Evolutionary conservation across 2,797 vertebrate species (phyloP).

Genomic region (Hippocampus kuda): DNA sequence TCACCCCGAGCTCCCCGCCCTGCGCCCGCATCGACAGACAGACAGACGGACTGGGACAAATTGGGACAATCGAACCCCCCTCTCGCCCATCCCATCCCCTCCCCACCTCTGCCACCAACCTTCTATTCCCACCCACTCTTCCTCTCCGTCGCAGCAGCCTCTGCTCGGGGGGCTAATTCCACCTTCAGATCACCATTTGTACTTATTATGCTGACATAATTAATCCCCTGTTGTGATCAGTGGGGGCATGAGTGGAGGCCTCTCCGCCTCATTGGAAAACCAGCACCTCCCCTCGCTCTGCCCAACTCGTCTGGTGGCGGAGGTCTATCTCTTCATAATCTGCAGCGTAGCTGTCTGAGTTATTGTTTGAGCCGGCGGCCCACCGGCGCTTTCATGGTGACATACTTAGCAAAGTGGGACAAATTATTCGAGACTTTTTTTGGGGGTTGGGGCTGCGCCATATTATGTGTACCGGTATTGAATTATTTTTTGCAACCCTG

Average conservation of each 20-base stretch:
- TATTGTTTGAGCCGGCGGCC: slow-evolving; percentile 27
- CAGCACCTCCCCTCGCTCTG: slow-evolving; percentile 44
- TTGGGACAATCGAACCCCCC: slow-evolving; percentile 50
- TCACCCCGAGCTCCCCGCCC: slow-evolving; percentile 48
- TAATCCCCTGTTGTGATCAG: slow-evolving; percentile 82
- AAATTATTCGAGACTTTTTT: not conserved
- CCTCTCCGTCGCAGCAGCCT: slow-evolving; percentile 56
- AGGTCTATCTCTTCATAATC: slow-evolving; percentile 50
- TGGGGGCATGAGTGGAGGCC: slow-evolving; percentile 68
- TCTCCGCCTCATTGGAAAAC: slow-evolving; percentile 68
- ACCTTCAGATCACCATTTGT: slow-evolving; percentile 79
- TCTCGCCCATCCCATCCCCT: too few species aligned
- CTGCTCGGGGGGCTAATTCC: slow-evolving; percentile 72
- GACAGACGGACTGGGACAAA: slow-evolving; percentile 65
- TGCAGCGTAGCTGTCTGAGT: slow-evolving; percentile 41
- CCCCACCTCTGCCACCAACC: not conserved
- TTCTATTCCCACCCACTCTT: slow-evolving; percentile 56
- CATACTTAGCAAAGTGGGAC: slow-evolving; percentile 2
- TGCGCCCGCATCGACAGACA: slow-evolving; percentile 43
- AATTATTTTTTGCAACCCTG: not conserved
- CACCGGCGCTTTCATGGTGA: not conserved
- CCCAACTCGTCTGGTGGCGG: slow-evolving; percentile 49
- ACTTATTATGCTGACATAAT: slow-evolving; percentile 78
- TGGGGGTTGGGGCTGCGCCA: too few species aligned
- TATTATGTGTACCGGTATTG: not conserved